Percentiles rank a stretch among this genome's conserved stretches.
phyloP scores from a whole-genome alignment of 1,140 invertebrate genomes.

The Trachymyrmex cornetzi region DNA sequence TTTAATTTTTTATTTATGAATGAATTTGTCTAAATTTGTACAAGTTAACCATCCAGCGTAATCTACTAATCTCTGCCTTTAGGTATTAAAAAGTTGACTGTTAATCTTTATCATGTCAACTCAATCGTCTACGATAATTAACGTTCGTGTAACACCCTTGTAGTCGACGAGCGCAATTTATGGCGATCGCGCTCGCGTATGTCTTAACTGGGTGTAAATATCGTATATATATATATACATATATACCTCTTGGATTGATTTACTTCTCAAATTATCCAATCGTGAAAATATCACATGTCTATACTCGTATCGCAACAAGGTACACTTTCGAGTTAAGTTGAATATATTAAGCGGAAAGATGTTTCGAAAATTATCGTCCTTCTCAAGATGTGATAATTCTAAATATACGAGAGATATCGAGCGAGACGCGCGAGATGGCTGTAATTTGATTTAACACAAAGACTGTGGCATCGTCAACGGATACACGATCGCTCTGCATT shows the following conservation, averaged over 20 bases:
- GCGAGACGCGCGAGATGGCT: conserved; percentile 19
- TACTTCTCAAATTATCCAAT: conserved; percentile 75
- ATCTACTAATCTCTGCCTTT: conserved; percentile 63
- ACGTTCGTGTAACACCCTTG: conserved; percentile 79
- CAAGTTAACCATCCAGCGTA: conserved; percentile 56
- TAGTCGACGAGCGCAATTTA: conserved; percentile 80
- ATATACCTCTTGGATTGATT: conserved; percentile 73
- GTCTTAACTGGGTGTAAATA: conserved; percentile 73
- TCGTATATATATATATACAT: too few species aligned
- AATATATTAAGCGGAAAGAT: conserved; percentile 19
- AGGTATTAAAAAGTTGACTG: conserved; percentile 66
- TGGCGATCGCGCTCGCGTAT: conserved; percentile 74
- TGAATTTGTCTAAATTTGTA: background rate
- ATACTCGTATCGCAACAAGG: conserved; percentile 40
- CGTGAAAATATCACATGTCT: conserved; percentile 31
- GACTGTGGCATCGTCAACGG: conserved; percentile 10
- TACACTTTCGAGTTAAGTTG: conserved; percentile 36
- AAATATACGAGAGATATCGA: conserved; percentile 27
- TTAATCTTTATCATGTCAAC: conserved; percentile 81
- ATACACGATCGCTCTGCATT: conserved; percentile 51
- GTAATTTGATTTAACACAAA: conserved; percentile 60
- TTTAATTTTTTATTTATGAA: background rate
- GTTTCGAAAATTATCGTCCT: background rate
- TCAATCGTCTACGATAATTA: conserved; percentile 81
- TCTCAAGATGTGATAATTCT: conserved; percentile 58